Conservation (phyloP, 92 coral and sea anemone species). For the Diadumene lineata region DNA sequence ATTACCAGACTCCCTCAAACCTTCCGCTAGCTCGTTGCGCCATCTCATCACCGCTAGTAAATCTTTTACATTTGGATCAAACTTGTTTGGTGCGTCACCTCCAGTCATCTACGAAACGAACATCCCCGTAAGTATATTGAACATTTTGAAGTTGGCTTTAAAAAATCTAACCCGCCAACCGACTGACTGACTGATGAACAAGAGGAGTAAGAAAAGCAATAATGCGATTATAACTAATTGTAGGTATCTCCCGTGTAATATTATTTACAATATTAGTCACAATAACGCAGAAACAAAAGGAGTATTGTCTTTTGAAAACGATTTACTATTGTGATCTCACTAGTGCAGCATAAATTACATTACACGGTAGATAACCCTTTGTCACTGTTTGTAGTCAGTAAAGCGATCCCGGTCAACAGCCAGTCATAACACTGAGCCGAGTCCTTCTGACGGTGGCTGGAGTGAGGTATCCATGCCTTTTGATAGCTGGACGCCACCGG, state of each 20-base stretch:
- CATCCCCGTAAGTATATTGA: slow-evolving; percentile 31
- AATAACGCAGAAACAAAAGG: no score
- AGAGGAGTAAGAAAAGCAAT: no score
- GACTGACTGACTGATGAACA: no score
- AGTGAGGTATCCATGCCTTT: slow-evolving; percentile 73
- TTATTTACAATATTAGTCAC: no score
- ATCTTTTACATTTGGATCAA: slow-evolving; percentile 69
- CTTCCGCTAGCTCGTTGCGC: slow-evolving; percentile 44
- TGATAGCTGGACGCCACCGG: slow-evolving; percentile 82
- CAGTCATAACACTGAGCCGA: slow-evolving; percentile 35
- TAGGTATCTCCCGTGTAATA: no score
- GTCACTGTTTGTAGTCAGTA: neutral
- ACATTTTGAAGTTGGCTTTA: neutral
- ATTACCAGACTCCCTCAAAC: slow-evolving; percentile 88
- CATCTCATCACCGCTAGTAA: slow-evolving; percentile 54
- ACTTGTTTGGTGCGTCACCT: slow-evolving; percentile 35
- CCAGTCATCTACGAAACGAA: slow-evolving; percentile 36
- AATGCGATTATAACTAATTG: no score
- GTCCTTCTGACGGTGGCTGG: slow-evolving; percentile 61
- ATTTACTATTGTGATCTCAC: no score
- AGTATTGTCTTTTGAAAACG: no score
- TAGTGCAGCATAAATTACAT: no score
- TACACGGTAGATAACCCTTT: neutral
- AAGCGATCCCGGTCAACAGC: slow-evolving; percentile 78
- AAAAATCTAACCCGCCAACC: no score